Evolutionary conservation across 37 sponge, comb jelly and placozoan species (phyloP), one percentile per base, ranked within the genome.

Genomic region (Ianthella basta): DNA sequence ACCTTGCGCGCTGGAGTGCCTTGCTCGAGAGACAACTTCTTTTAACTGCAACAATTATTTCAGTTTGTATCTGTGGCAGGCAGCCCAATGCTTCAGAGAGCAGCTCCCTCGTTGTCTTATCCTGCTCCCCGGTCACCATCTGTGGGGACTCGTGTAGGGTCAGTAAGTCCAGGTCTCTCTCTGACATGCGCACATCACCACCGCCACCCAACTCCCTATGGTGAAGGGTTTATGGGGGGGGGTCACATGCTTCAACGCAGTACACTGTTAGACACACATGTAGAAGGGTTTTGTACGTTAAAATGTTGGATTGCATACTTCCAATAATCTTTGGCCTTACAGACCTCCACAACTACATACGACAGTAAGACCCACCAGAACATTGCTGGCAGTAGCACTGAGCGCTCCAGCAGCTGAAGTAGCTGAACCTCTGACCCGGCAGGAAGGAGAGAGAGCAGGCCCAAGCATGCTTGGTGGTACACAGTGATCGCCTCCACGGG

Each of bases 401-500:
- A 78, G 61, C 60, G 37, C 8, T 79, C 24, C 18, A 85, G 54
- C 67, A 91, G 84, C 25, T 81, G 68, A 34, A 29, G 24, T 0
- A 84, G 59, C 0, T 23, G 41, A 38, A 24, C 39, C 60, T 91
- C 92, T 74, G 73, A 50, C 0, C 92, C 92, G 64, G 82, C 78
- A 5, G 88, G 92, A 21, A 88, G 67, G 20, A 80, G 72, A 68
- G 80, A 36, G 30, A 87, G 37, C 0, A 91, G 89, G 8, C 73
- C 65, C 54, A 88, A 72, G n/a, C 78, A 35, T 4, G 84, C 16
- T 10, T 33, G 21, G 66, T 91, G 89, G 64, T 39, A 80, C 35
- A 88, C 50, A 1, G 39, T 15, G 23, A 60, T 23, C 60, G 15
- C 44, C 25, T 81, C 57, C n/a, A 15, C 74, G 0, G 14, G 56